Conservation (phyloP, 2,113 vertebrate species). For the Galeopterus variegatus region DNA sequence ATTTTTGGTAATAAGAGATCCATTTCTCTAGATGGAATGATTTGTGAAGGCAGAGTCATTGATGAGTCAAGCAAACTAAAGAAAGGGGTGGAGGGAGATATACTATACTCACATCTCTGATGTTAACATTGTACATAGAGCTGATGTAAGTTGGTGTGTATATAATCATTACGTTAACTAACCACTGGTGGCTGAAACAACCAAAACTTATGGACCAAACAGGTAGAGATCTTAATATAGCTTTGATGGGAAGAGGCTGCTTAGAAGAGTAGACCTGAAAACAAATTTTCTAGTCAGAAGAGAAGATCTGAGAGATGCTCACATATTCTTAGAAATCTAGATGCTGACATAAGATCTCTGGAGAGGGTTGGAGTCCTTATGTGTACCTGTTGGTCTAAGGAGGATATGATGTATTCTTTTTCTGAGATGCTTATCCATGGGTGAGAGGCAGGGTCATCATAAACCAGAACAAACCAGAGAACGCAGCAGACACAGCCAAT, state of each 20-base stretch:
- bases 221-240: constrained; percentile 89
- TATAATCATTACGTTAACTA: constrained; percentile 87
- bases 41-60: background rate
- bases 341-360: background rate
- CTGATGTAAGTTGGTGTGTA: constrained; percentile 92
- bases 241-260: constrained; percentile 88
- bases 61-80: background rate
- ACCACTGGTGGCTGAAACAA: constrained; percentile 91
- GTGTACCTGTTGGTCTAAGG: constrained; percentile 89
- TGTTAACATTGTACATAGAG: constrained; percentile 89
- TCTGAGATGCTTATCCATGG: constrained; percentile 90
- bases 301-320: background rate
- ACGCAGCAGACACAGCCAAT: constrained; percentile 89
- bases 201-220: constrained; percentile 91
- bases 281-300: background rate
- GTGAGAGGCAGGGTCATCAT: constrained; percentile 90
- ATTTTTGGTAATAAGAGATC: background rate
- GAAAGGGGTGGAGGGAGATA: background rate
- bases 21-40: background rate
- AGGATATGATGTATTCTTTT: constrained; percentile 90
- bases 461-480: constrained; percentile 89
- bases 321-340: background rate
- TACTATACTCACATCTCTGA: constrained; percentile 88
- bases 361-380: background rate
- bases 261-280: constrained; percentile 89